These are phyloP conservation scores for Micrastur ruficollis DNA, from an alignment of 2,797 vertebrate species.

Conservation along the genomic window DNA sequence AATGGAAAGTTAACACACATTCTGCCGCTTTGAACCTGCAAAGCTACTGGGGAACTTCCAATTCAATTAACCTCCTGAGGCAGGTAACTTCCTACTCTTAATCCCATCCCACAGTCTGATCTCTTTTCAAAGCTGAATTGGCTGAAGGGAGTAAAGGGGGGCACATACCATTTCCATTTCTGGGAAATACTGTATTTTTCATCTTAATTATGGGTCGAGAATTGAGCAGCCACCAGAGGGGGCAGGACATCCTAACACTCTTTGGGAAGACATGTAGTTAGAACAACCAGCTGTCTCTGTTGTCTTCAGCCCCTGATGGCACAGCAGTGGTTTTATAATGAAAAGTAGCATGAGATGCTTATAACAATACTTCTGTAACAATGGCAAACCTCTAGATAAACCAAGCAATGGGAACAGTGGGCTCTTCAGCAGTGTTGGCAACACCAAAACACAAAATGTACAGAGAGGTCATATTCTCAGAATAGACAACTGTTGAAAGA, in stretches of 20 bases:
- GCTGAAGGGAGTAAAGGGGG: neutral
- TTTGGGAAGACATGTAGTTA: rapidly evolving
- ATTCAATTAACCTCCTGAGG: rapidly evolving
- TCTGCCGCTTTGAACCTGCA: neutral
- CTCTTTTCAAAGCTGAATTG: neutral
- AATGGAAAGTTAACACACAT: neutral
- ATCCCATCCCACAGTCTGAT: neutral
- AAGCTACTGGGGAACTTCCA: neutral
- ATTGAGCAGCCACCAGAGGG: neutral
- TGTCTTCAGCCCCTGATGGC: neutral
- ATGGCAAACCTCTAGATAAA: neutral
- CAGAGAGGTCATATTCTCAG: neutral
- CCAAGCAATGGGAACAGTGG: neutral
- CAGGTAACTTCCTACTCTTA: neutral
- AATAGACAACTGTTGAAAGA: neutral
- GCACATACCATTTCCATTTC: neutral
- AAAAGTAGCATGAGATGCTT: neutral
- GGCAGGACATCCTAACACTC: rapidly evolving
- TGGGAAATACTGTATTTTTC: neutral
- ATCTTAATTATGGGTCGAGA: neutral
- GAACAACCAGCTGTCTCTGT: neutral
- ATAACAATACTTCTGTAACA: neutral
- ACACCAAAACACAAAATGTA: neutral
- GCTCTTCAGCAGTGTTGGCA: neutral
- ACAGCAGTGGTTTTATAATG: neutral